These are phyloP conservation scores for Riparia riparia DNA, from an alignment of 2,113 vertebrate genomes.

Conservation along the genomic window DNA sequence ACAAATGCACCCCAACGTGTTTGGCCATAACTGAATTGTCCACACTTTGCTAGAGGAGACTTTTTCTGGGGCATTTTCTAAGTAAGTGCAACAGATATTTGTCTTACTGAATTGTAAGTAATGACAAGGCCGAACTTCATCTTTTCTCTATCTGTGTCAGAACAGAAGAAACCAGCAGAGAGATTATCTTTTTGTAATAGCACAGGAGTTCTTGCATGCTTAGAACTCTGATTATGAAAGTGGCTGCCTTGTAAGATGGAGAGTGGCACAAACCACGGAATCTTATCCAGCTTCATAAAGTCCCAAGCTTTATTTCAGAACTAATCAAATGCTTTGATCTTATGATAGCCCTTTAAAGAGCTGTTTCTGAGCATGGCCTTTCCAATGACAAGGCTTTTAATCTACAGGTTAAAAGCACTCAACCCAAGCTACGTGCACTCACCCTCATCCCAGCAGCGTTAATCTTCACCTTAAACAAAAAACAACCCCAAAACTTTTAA, in stretches of 20 bases:
- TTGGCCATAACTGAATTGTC: neutral
- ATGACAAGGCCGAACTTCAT: neutral
- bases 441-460: neutral
- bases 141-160: neutral
- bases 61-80: neutral
- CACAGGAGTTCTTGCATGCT: neutral
- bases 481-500: accelerated
- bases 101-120: neutral
- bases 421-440: neutral
- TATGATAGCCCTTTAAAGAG: neutral
- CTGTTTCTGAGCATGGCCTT: neutral
- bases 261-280: neutral
- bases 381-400: neutral
- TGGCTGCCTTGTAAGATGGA: neutral
- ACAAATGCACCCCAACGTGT: neutral
- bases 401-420: neutral
- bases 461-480: neutral
- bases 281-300: neutral
- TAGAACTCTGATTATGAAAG: neutral
- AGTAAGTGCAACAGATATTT: neutral
- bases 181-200: neutral
- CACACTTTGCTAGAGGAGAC: neutral
- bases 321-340: neutral
- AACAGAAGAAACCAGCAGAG: neutral
- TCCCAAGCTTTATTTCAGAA: neutral